Evolutionary conservation across 1,140 invertebrate genomes (phyloP).

Genomic region (Drosophila rufa): DNA sequence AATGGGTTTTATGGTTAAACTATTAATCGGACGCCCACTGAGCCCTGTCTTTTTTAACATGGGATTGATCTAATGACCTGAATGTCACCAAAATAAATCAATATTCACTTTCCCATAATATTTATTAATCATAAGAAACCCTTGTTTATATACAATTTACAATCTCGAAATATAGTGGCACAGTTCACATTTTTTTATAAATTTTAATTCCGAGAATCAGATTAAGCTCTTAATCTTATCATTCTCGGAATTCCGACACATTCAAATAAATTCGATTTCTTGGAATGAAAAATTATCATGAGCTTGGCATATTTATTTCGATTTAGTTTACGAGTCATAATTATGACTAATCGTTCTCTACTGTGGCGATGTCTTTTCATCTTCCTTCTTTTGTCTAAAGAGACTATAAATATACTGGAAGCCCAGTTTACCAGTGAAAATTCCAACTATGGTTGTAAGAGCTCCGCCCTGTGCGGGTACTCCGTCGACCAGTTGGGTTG

Average conservation of each 20-base stretch:
- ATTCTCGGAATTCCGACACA: not conserved
- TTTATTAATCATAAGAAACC: not conserved
- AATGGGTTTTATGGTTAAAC: constrained; percentile 2
- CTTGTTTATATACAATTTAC: not conserved
- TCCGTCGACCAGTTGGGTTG: not conserved
- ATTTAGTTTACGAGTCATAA: not conserved
- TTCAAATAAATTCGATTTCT: not conserved
- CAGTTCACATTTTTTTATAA: not conserved
- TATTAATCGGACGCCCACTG: not conserved
- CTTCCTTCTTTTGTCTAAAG: not conserved
- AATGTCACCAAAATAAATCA: not conserved
- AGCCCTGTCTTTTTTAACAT: not conserved
- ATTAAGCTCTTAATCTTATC: not conserved
- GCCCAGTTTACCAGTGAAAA: constrained; percentile 7
- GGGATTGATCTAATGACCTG: not conserved
- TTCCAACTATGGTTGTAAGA: not conserved
- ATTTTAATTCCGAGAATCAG: not conserved
- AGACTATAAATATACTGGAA: not conserved
- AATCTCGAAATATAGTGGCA: too few species aligned
- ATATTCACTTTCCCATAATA: too few species aligned
- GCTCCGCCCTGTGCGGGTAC: constrained; percentile 11
- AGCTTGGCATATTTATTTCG: not conserved
- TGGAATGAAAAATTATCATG: not conserved
- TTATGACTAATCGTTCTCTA: not conserved
- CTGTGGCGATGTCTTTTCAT: not conserved